These are phyloP conservation scores for Cherax quadricarinatus DNA, from an alignment of 1,140 invertebrate genomes.

Conservation along the genomic window DNA sequence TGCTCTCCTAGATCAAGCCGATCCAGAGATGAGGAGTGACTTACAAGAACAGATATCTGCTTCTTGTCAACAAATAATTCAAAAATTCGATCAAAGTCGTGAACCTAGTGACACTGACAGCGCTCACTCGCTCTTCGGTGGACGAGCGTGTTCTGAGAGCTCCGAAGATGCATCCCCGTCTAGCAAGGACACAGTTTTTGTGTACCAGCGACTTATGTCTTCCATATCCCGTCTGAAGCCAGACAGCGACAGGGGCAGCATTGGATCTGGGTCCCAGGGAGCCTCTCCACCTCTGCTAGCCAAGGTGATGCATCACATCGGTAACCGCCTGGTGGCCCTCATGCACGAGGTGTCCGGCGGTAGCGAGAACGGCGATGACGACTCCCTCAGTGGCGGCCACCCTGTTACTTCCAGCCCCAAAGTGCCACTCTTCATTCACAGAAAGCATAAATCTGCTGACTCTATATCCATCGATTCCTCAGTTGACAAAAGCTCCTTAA, in stretches of 20 bases:
- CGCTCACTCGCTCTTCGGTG: conserved; percentile 75
- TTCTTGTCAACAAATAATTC: conserved; percentile 91
- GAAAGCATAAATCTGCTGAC: conserved; percentile 76
- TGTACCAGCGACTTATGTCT: conserved; percentile 85
- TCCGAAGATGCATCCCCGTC: conserved; percentile 75
- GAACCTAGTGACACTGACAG: conserved; percentile 72
- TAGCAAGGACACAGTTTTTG: conserved; percentile 84
- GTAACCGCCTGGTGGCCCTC: conserved; percentile 89
- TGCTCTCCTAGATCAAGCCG: conserved; percentile 73
- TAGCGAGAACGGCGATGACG: conserved; percentile 72
- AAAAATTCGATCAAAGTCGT: conserved; percentile 83
- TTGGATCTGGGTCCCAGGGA: conserved; percentile 70
- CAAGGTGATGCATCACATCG: conserved; percentile 95
- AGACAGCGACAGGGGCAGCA: conserved; percentile 72
- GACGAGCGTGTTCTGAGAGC: conserved; percentile 78
- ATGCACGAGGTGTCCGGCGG: conserved; percentile 94
- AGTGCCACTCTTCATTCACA: conserved; percentile 76
- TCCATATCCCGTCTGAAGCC: conserved; percentile 71
- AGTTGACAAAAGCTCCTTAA: conserved; percentile 73
- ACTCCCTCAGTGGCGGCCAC: conserved; percentile 71
- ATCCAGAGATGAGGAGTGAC: conserved; percentile 82
- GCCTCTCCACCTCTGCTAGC: conserved; percentile 89
- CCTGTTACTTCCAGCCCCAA: conserved; percentile 78
- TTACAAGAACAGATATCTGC: conserved; percentile 90
- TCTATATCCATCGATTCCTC: conserved; percentile 67